phyloP scores from a whole-genome alignment of 1,140 invertebrate species.

The Ganaspis sp. region DNA sequence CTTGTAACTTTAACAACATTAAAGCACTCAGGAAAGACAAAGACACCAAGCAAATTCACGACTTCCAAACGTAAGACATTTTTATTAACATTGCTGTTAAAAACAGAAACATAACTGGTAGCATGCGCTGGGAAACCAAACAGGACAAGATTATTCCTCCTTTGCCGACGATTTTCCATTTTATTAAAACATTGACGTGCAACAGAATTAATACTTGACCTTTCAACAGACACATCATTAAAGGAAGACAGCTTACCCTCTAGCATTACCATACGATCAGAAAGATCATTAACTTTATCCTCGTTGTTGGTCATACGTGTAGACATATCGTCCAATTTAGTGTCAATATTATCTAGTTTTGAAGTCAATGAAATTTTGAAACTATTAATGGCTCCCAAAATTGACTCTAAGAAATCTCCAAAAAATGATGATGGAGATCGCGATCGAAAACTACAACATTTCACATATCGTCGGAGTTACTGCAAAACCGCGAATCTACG shows the following conservation, averaged over 20 bases:
- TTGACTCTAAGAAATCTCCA: not conserved
- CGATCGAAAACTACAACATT: not conserved
- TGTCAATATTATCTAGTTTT: not conserved
- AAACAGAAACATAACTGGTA: not conserved
- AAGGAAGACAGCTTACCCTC: no score
- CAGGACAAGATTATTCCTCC: not conserved
- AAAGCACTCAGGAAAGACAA: not conserved
- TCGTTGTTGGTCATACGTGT: not conserved
- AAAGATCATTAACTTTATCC: not conserved
- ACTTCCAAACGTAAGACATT: not conserved
- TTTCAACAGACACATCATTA: no score
- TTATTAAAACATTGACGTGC: no score
- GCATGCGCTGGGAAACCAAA: no score
- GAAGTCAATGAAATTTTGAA: not conserved
- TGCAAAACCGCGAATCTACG: no score
- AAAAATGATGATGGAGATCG: not conserved
- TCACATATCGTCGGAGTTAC: no score
- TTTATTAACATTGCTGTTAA: not conserved
- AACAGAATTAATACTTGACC: no score
- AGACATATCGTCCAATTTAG: not conserved
- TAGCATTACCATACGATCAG: not conserved
- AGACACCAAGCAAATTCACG: not conserved
- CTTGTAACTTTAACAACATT: not conserved
- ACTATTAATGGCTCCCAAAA: not conserved
- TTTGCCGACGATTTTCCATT: not conserved